A percentile compares a stretch with the other conserved stretches of the same genome.
phyloP scores from a whole-genome alignment of 2,888 invertebrate genomes.

The Minunthozetes semirufus region DNA sequence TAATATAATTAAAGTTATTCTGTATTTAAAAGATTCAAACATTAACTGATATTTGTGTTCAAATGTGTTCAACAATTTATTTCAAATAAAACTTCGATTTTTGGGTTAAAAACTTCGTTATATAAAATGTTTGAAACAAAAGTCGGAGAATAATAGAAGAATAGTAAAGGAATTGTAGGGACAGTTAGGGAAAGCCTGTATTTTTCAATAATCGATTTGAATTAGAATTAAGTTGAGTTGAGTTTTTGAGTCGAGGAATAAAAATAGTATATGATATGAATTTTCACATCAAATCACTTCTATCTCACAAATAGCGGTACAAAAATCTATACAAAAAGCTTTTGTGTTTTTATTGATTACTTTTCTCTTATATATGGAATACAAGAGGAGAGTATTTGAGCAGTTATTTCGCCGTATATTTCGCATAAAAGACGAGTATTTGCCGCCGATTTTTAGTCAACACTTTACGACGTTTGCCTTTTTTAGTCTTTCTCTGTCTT shows the following conservation, averaged over 20 bases:
- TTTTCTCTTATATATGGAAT: background rate
- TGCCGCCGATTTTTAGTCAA: background rate
- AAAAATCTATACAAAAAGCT: slow-evolving; percentile 15
- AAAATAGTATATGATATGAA: slow-evolving; percentile 17
- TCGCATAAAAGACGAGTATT: background rate
- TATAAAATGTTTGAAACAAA: background rate
- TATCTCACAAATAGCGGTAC: slow-evolving; percentile 14
- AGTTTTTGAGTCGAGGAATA: background rate
- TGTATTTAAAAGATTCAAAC: too few relatives aligned
- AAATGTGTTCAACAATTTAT: background rate
- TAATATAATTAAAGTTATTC: too few relatives aligned
- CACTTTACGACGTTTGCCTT: background rate
- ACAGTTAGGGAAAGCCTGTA: background rate
- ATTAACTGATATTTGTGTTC: background rate
- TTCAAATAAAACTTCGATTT: background rate
- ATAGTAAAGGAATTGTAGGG: too few relatives aligned
- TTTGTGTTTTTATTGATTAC: slow-evolving; percentile 21
- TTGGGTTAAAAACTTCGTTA: background rate
- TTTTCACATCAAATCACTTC: slow-evolving; percentile 19
- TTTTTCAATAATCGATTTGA: slow-evolving; percentile 3
- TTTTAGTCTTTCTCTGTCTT: background rate
- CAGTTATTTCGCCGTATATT: background rate
- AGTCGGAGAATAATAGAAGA: too few relatives aligned
- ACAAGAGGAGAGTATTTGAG: slow-evolving; percentile 16
- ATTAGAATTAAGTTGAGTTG: background rate